Conservation (phyloP, 2,888 invertebrate species). For the Scaptomyza caliginosa region DNA sequence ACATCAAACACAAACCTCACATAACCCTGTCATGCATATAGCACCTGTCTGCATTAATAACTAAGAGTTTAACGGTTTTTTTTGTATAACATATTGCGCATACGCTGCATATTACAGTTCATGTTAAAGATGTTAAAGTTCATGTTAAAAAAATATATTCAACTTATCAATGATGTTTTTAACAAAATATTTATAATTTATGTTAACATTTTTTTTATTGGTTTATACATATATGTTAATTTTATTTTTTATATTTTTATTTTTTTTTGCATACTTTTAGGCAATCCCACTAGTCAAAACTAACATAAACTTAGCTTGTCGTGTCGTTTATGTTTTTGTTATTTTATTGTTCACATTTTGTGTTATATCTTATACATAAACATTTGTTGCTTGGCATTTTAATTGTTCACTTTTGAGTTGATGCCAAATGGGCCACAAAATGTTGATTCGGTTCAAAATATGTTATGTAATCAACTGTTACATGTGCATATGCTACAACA, state of each 20-base stretch:
- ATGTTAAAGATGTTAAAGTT: constrained; percentile 18
- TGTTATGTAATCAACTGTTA: constrained; percentile 50
- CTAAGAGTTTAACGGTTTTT: too few relatives aligned
- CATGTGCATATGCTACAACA: constrained; percentile 55
- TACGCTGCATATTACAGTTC: constrained; percentile 29
- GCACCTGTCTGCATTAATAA: constrained; percentile 20
- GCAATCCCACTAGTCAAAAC: constrained; percentile 84
- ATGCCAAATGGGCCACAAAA: constrained; percentile 42
- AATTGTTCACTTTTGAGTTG: constrained; percentile 59
- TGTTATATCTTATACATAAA: constrained; percentile 53
- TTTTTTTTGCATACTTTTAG: constrained; percentile 77
- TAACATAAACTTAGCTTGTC: constrained; percentile 82
- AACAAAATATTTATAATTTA: neutral
- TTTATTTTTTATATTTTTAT: constrained; percentile 49
- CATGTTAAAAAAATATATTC: constrained; percentile 13
- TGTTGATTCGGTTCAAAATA: constrained; percentile 29
- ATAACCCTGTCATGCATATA: constrained; percentile 46
- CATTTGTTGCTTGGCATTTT: constrained; percentile 46
- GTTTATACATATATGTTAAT: constrained; percentile 33
- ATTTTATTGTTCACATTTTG: constrained; percentile 55
- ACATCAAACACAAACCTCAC: constrained; percentile 25
- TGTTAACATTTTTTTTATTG: constrained; percentile 24
- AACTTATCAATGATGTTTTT: neutral
- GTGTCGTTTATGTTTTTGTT: constrained; percentile 66
- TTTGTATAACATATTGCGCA: constrained; percentile 41